Base-by-base conservation (phyloP, 2,113 vertebrate genomes). In the Ophiodon elongatus region DNA sequence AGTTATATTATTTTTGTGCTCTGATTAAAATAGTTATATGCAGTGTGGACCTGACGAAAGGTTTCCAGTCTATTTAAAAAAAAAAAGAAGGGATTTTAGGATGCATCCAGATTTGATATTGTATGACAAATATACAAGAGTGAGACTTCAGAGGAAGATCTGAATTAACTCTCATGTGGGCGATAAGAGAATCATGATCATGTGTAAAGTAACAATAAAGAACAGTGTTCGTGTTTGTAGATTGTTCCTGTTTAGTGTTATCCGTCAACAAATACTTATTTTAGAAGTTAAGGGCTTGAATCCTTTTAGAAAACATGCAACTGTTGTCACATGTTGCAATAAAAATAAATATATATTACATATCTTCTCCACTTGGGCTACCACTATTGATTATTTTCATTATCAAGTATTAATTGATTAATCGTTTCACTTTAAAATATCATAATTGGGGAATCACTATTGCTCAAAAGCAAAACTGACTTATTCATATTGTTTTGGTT, bases 1-100 rank as follows among this genome's bases (percentile, higher is more conserved):
- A 79, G 63, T 72, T 71, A 5, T 52, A 23, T 71, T 70, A 15
- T 75, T 59, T 35, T 50, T 50, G 37, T 64, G 76, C 76, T 86
- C 70, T 76, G 29, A 76, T 76, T 83, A 43, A 60, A 77, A 70
- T 37, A 50, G n/a, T 68, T 8, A 21, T n/a, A 50, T 72, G 35
- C 15, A 69, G 31, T 66, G 0, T 66, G 0, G 17, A 50, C 8
- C 41, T 43, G 45, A 72, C 0, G 6, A 70, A 63, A 70, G 8
- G 13, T 65, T 56, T 74, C 9, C 33, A 4, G n/a, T 80, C 23
- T 43, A 50, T 37, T 41, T 80, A 8, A 56, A 43, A 39, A 27
- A 41, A 41, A 39, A 29, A 41, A 41, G 31, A 29, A 31, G 35
- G 15, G 13, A 15, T 37, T 62, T 8, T 54, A 47, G 43, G 54